Evolutionary conservation across 2,888 invertebrate genomes (phyloP), one percentile per base, ranked within the genome.

Genomic region (Lasioglossum villosulum): DNA sequence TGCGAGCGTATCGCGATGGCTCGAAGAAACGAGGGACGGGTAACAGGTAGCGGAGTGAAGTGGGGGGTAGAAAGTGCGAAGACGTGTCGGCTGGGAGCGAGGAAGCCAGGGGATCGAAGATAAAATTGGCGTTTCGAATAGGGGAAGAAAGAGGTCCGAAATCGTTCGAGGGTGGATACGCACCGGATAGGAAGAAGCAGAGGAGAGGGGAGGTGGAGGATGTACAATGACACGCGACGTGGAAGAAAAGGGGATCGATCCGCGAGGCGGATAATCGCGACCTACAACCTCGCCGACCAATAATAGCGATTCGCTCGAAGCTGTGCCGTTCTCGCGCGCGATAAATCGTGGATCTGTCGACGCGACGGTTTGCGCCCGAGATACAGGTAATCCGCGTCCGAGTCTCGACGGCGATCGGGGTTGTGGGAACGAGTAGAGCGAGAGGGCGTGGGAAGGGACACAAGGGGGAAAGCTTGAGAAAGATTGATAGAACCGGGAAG

Each of bases 201-300:
- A 2, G 37, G 34, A 27, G 63, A 45, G 12, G 12, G 12, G 12
- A 73, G 19, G 30, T 42, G 48, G 48, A 6, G 45, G 19, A 74
- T 12, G 39, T 30, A 66, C 71, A 74, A 71, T 71, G 68, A 75
- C 45, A 75, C 37, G 39, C 52, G 75, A 84, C 37, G 75, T 16
- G 75, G 76, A 84, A 74, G 73, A 52, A 78, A 84, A 79, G 52
- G 80, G n/a, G 78, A 87, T 87, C 87, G 86, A 85, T 88, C 85
- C 75, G 59, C 39, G 27, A 16, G 30, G 6, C 63, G 66, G 85
- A 82, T 85, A 87, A 84, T 87, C 88, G 78, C 73, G 82, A 87
- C 82, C 80, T 75, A 83, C 63, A 75, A 80, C 79, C 74, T 77
- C 59, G 68, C n/a, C 75, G 82, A 75, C 78, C 86, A 82, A 83